Conservation (phyloP, 2,797 vertebrate species). For the Eulemur albifrons region DNA sequence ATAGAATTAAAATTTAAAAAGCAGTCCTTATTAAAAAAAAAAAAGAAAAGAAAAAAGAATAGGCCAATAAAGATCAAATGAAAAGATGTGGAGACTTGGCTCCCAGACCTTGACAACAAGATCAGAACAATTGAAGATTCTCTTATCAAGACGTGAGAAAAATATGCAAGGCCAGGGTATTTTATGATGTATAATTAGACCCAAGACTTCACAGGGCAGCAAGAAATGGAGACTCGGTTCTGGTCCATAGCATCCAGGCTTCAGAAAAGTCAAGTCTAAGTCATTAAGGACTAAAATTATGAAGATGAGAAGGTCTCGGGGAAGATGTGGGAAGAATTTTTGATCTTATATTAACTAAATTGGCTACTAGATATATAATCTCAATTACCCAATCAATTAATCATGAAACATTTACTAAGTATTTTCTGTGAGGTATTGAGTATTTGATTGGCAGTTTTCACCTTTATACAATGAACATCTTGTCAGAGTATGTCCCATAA, state of each 20-base stretch:
- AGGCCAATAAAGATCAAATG: constrained; percentile 55
- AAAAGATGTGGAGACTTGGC: constrained; percentile 46
- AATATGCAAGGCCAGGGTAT: background rate
- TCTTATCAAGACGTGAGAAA: constrained; percentile 44
- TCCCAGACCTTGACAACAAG: constrained; percentile 52
- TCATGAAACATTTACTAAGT: background rate
- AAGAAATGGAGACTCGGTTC: background rate
- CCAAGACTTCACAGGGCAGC: background rate
- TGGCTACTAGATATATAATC: background rate
- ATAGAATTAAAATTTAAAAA: constrained; percentile 63
- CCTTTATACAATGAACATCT: background rate
- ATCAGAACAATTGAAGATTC: constrained; percentile 58
- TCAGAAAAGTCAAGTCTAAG: constrained; percentile 15
- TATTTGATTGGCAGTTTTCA: constrained; percentile 4
- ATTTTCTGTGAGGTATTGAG: background rate
- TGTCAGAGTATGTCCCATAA: background rate
- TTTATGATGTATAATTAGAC: background rate
- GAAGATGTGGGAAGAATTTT: background rate
- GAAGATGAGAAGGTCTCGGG: background rate
- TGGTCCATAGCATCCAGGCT: background rate
- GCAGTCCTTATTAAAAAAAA: background rate
- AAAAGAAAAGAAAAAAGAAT: background rate
- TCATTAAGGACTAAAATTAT: background rate
- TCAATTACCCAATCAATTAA: background rate
- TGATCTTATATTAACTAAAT: background rate